Evolutionary conservation across 2,888 invertebrate species (phyloP).

Genomic region (Troilus luridus): DNA sequence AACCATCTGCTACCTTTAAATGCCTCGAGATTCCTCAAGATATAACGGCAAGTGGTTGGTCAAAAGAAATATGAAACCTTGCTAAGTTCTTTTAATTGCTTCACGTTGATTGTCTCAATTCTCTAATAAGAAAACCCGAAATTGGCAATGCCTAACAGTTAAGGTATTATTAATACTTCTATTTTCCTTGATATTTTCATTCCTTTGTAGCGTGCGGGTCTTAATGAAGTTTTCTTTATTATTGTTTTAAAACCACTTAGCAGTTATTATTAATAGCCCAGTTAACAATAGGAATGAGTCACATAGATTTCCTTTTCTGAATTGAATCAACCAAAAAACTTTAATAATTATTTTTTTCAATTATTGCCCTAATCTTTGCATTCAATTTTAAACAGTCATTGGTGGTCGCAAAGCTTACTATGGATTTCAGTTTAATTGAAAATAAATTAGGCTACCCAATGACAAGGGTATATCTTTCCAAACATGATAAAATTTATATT

Average conservation of each 20-base stretch:
- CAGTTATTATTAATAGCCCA: not conserved
- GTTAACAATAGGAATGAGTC: not conserved
- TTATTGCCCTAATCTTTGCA: not conserved
- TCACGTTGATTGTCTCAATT: constrained; percentile 5
- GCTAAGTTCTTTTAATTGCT: constrained; percentile 31
- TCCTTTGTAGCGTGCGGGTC: not conserved
- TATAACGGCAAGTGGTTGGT: constrained; percentile 3
- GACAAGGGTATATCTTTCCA: too few relatives aligned
- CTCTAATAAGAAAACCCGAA: not conserved
- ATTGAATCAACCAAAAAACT: not conserved
- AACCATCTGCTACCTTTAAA: not conserved
- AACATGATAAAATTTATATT: too few relatives aligned
- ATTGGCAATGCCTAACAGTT: not conserved
- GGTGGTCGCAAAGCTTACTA: too few relatives aligned
- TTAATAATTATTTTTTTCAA: not conserved
- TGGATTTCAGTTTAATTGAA: too few relatives aligned
- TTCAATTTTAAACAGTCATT: not conserved
- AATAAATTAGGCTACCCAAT: too few relatives aligned
- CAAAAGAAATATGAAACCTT: not conserved
- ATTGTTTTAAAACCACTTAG: not conserved
- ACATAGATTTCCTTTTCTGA: not conserved
- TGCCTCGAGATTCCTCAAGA: constrained; percentile 13
- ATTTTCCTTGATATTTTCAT: not conserved
- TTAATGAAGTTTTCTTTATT: not conserved
- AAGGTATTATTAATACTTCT: not conserved